These are phyloP conservation scores for Ormyrus rosae DNA, from an alignment of 2,888 invertebrate species.

Conservation along the genomic window DNA sequence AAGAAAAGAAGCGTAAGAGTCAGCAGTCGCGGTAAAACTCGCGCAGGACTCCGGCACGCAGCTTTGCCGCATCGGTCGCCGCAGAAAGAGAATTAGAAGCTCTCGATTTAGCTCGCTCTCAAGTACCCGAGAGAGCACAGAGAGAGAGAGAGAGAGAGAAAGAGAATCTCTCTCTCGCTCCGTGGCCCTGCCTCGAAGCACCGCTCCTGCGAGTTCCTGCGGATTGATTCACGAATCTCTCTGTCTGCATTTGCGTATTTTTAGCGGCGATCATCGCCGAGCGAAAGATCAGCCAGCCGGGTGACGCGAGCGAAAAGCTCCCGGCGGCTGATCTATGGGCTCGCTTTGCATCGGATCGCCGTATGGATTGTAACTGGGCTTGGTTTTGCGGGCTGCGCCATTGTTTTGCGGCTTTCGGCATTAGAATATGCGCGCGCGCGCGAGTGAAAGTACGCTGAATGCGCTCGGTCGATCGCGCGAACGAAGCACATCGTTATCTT, in stretches of 20 bases:
- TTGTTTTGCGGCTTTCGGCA: too few relatives aligned
- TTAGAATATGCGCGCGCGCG: too few relatives aligned
- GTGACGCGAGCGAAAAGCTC: constrained; percentile 11
- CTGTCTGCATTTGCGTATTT: constrained; percentile 37
- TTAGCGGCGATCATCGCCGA: constrained; percentile 29
- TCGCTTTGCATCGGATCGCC: constrained; percentile 3
- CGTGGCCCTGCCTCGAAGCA: neutral
- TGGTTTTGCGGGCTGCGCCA: neutral
- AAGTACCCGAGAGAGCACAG: constrained; percentile 2
- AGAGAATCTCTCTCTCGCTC: too few relatives aligned
- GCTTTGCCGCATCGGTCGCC: neutral
- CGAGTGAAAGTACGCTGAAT: neutral
- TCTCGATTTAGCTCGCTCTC: constrained; percentile 45
- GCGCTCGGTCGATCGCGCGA: too few relatives aligned
- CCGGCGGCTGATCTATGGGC: constrained; percentile 23
- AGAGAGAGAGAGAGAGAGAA: too few relatives aligned
- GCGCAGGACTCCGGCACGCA: neutral
- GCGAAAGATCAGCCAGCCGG: neutral
- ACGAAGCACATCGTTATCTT: too few relatives aligned
- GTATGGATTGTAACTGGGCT: neutral
- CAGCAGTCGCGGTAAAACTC: too few relatives aligned
- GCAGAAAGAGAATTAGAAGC: constrained; percentile 14
- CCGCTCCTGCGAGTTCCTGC: constrained; percentile 29
- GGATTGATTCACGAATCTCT: constrained; percentile 39
- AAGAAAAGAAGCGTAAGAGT: too few relatives aligned